phyloP scores from a whole-genome alignment of 2,797 vertebrate species.

The Anguilla anguilla region DNA sequence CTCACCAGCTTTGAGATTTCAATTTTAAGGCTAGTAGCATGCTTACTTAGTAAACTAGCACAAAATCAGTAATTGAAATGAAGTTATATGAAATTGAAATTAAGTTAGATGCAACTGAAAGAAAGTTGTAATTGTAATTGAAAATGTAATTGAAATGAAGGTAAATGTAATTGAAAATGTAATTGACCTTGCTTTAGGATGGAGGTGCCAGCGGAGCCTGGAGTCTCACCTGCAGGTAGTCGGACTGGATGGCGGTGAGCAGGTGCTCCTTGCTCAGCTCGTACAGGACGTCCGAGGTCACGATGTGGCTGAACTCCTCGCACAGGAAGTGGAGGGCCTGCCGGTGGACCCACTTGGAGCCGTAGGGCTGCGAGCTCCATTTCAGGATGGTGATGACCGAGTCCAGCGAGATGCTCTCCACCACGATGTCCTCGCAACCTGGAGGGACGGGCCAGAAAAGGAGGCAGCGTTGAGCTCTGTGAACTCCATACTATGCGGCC shows the following conservation, averaged over 20 bases:
- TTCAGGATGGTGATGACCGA: slow-evolving; percentile 93
- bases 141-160: too few species aligned
- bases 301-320: slow-evolving; percentile 97
- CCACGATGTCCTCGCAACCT: slow-evolving; percentile 98
- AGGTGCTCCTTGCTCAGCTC: slow-evolving; percentile 96
- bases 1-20: background rate
- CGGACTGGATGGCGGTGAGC: slow-evolving; percentile 92
- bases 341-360: slow-evolving; percentile 97
- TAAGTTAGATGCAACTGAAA: too few species aligned
- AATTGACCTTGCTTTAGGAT: too few species aligned
- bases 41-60: too few species aligned
- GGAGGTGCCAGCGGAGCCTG: too few species aligned
- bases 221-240: slow-evolving; percentile 91
- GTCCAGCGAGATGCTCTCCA: slow-evolving; percentile 95
- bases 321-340: slow-evolving; percentile 98
- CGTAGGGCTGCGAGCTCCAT: slow-evolving; percentile 98
- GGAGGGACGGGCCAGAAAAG: slow-evolving; percentile 48
- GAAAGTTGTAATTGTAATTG: too few species aligned
- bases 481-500: too few species aligned
- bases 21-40: too few species aligned
- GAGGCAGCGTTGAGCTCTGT: background rate
- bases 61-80: too few species aligned
- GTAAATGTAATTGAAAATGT: too few species aligned
- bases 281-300: slow-evolving; percentile 93
- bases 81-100: too few species aligned